These are phyloP conservation scores for Tupaia chinensis DNA, from an alignment of 2,113 vertebrate genomes.

Conservation along the genomic window DNA sequence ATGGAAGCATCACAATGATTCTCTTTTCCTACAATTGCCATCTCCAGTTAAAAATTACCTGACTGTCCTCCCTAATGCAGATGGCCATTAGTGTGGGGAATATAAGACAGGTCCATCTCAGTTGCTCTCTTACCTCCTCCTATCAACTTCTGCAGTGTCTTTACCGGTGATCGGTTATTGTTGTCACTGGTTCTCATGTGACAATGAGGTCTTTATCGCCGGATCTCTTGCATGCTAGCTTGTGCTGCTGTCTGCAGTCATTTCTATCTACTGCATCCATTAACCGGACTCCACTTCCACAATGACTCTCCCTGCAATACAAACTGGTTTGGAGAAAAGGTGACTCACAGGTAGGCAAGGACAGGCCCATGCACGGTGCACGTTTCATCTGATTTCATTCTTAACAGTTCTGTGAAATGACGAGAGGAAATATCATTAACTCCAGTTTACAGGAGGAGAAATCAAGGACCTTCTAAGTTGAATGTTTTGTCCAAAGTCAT, in stretches of 20 bases:
- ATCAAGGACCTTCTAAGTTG: neutral
- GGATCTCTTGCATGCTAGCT: neutral
- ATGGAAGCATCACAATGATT: neutral
- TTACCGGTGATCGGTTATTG: neutral
- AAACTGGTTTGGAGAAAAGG: neutral
- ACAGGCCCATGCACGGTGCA: neutral
- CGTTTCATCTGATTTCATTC: neutral
- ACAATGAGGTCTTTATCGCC: neutral
- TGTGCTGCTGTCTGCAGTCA: neutral
- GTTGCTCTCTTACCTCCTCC: neutral
- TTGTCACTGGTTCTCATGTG: neutral
- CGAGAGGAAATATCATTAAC: neutral
- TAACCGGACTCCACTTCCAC: neutral
- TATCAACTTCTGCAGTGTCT: neutral
- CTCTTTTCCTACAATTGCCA: neutral
- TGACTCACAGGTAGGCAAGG: neutral
- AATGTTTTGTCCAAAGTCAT: slow-evolving; percentile 15
- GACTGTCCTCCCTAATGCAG: neutral
- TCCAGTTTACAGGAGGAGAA: neutral
- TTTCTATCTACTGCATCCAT: neutral
- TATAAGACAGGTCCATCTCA: neutral
- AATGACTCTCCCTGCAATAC: neutral
- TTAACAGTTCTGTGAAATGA: neutral
- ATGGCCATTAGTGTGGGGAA: neutral
- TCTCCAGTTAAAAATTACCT: slow-evolving; percentile 23